Percentiles rank a stretch among this genome's conserved stretches.
Evolutionary conservation across 2,888 invertebrate genomes (phyloP).

Genomic region (Mycogona germanica): DNA sequence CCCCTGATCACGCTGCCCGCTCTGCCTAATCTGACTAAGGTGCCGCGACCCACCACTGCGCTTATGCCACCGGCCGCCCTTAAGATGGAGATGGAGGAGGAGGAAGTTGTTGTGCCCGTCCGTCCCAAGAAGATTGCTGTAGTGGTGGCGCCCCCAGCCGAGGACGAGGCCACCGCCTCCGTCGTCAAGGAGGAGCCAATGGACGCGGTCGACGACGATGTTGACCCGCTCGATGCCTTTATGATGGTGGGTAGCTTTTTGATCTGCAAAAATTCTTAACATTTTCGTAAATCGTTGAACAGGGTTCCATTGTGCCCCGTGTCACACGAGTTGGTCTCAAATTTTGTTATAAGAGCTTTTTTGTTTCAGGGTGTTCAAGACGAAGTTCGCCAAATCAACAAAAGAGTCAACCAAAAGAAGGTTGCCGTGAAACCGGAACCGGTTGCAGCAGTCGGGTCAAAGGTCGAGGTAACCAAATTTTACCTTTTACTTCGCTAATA

Average conservation of each 20-base stretch:
- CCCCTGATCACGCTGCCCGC: conserved; percentile 42
- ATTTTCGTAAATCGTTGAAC: too few species aligned
- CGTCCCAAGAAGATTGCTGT: too few species aligned
- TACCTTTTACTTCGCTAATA: too few species aligned
- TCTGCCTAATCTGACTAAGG: too few species aligned
- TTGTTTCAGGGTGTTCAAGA: conserved; percentile 44
- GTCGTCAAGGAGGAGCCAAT: conserved; percentile 40
- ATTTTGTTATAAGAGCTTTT: too few species aligned
- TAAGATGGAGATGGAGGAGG: conserved; percentile 25
- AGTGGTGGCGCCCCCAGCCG: too few species aligned
- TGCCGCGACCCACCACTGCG: too few species aligned
- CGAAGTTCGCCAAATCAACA: conserved; percentile 69
- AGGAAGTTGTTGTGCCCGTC: conserved; percentile 24
- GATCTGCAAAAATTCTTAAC: too few species aligned
- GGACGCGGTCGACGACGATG: conserved; percentile 51
- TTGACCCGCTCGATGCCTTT: conserved; percentile 94
- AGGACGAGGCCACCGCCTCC: too few species aligned
- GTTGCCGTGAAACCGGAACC: not conserved
- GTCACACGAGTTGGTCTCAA: too few species aligned
- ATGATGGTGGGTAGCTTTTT: conserved; percentile 70
- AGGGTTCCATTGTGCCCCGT: too few species aligned
- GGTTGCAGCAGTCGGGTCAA: conserved; percentile 17
- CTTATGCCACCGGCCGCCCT: too few species aligned
- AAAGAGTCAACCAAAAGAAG: conserved; percentile 46
- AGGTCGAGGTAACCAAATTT: not conserved